These are phyloP conservation scores for Andrena bicolor DNA, from an alignment of 2,888 invertebrate genomes.

Conservation along the genomic window DNA sequence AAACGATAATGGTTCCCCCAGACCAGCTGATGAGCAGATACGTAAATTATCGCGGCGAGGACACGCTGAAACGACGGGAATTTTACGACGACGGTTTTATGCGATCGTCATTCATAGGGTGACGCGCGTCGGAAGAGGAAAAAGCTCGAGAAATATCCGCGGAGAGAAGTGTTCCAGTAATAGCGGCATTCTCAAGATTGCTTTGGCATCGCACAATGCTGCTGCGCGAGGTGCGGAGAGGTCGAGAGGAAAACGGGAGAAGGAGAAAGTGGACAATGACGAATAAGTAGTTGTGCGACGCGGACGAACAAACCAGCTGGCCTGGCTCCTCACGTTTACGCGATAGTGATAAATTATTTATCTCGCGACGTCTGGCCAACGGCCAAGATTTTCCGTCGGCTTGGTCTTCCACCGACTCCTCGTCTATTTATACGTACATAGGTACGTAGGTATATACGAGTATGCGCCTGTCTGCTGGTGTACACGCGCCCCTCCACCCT, in stretches of 20 bases:
- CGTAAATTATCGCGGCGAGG: slow-evolving; percentile 9
- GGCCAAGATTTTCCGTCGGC: slow-evolving; percentile 75
- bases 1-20: not conserved
- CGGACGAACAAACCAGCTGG: slow-evolving; percentile 65
- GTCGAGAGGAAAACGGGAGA: slow-evolving; percentile 41
- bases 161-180: slow-evolving; percentile 20
- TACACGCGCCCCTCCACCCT: not conserved
- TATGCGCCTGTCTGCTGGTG: not conserved
- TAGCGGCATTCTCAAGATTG: slow-evolving; percentile 15
- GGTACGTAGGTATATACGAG: not conserved
- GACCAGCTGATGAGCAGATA: not conserved
- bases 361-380: slow-evolving; percentile 77
- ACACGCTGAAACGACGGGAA: not conserved
- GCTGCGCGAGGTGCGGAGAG: slow-evolving; percentile 13
- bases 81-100: slow-evolving; percentile 13
- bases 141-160: not conserved
- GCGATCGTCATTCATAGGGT: slow-evolving; percentile 15
- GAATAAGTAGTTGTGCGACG: slow-evolving; percentile 51
- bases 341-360: slow-evolving; percentile 81
- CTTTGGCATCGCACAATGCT: slow-evolving; percentile 26
- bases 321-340: slow-evolving; percentile 70
- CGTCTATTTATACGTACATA: slow-evolving; percentile 60
- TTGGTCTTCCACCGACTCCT: slow-evolving; percentile 49
- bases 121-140: slow-evolving; percentile 10
- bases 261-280: slow-evolving; percentile 68